Percentiles rank a stretch among this genome's conserved stretches.
phyloP scores from a whole-genome alignment of 2,888 invertebrate genomes.

The Caenorhabditis doughertyi region DNA sequence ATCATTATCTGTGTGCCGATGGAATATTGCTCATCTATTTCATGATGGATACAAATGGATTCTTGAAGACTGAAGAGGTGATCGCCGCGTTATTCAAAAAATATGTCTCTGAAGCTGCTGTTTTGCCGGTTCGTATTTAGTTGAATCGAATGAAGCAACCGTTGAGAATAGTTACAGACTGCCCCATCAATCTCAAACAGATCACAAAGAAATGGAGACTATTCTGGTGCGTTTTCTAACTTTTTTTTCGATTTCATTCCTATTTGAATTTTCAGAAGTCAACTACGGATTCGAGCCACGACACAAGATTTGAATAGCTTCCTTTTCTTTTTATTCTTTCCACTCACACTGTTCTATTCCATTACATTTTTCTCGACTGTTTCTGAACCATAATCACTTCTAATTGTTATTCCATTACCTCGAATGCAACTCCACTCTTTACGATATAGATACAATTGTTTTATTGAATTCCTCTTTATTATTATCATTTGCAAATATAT shows the following conservation, averaged over 20 bases:
- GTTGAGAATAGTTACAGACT: constrained; percentile 26
- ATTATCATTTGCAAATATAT: constrained; percentile 28
- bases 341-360: constrained; percentile 14
- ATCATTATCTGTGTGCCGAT: constrained; percentile 55
- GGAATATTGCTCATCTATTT: constrained; percentile 58
- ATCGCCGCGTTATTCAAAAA: constrained; percentile 43
- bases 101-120: constrained; percentile 24
- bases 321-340: not conserved
- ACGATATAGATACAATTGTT: not conserved
- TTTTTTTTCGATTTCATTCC: not conserved
- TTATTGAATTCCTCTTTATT: constrained; percentile 11
- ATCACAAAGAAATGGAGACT: constrained; percentile 12
- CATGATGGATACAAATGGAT: constrained; percentile 55
- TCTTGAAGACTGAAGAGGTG: constrained; percentile 56
- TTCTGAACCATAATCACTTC: constrained; percentile 15
- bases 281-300: constrained; percentile 52
- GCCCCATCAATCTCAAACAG: constrained; percentile 10
- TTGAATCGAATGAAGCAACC: too few relatives aligned
- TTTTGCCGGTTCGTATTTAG: constrained; percentile 33
- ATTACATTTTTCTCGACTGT: not conserved
- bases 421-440: not conserved
- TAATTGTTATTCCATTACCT: not conserved
- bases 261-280: constrained; percentile 26
- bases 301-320: constrained; percentile 19
- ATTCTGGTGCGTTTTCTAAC: constrained; percentile 29